These are phyloP conservation scores for Lepidothrix coronata DNA, from an alignment of 2,113 vertebrate genomes.

Conservation along the genomic window DNA sequence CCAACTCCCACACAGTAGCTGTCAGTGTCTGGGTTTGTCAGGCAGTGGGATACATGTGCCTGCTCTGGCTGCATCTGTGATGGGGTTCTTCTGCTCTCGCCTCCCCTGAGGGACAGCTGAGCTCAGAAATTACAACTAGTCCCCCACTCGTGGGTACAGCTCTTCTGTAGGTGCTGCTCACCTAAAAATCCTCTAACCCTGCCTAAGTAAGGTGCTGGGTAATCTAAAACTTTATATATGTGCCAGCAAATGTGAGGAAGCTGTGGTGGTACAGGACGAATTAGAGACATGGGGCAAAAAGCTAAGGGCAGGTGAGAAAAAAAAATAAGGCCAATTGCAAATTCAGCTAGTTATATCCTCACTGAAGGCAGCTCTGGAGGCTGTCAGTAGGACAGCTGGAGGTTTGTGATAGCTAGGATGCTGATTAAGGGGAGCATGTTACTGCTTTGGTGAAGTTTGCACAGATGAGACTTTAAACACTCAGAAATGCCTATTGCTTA, in stretches of 20 bases:
- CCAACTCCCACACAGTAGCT: accelerated
- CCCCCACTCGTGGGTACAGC: accelerated
- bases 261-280: background rate
- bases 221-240: background rate
- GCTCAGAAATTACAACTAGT: background rate
- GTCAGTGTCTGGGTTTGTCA: accelerated
- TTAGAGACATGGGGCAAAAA: background rate
- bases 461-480: background rate
- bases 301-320: background rate
- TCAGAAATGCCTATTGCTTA: background rate
- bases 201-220: accelerated
- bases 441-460: background rate
- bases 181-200: background rate
- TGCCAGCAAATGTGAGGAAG: background rate
- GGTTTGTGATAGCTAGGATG: background rate
- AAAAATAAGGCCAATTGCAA: background rate
- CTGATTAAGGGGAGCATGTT: background rate
- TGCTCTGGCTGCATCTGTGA: background rate
- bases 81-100: background rate
- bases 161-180: background rate
- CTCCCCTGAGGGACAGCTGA: background rate
- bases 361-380: accelerated
- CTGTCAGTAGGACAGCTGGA: background rate
- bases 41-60: too few species aligned
- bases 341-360: background rate